phyloP scores from a whole-genome alignment of 2,888 invertebrate species.

The Sarcophaga caerulescens region DNA sequence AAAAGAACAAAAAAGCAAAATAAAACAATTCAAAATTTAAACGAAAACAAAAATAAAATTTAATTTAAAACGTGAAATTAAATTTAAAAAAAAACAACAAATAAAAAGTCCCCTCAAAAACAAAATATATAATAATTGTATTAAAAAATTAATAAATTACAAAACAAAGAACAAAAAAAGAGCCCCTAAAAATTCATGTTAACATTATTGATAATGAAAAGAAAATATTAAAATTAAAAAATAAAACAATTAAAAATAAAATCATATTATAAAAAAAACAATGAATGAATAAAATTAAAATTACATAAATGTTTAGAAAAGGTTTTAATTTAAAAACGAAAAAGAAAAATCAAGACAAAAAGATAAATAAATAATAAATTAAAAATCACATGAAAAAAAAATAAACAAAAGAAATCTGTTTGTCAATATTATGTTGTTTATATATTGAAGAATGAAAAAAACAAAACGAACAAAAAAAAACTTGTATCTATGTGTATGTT shows the following conservation, averaged over 20 bases:
- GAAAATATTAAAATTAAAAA: slow-evolving; percentile 71
- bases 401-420: slow-evolving; percentile 38
- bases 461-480: slow-evolving; percentile 32
- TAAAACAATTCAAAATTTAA: slow-evolving; percentile 27
- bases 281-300: slow-evolving; percentile 30
- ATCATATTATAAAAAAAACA: slow-evolving; percentile 34
- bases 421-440: slow-evolving; percentile 63
- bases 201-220: slow-evolving; percentile 63
- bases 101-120: slow-evolving; percentile 27
- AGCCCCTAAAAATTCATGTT: slow-evolving; percentile 62
- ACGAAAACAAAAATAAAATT: slow-evolving; percentile 63
- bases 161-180: slow-evolving; percentile 74
- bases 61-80: slow-evolving; percentile 9
- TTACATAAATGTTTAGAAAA: slow-evolving; percentile 65
- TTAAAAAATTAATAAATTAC: slow-evolving; percentile 7
- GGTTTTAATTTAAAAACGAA: slow-evolving; percentile 49
- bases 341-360: background rate
- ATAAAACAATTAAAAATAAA: slow-evolving; percentile 56
- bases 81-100: background rate
- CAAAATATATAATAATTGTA: slow-evolving; percentile 31
- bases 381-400: slow-evolving; percentile 19
- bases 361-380: background rate
- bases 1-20: slow-evolving; percentile 62
- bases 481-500: slow-evolving; percentile 56
- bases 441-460: slow-evolving; percentile 45